A percentile compares a stretch with the other conserved stretches of the same genome.
Evolutionary conservation across 2,113 vertebrate species (phyloP).

Genomic region (Alaudala cheleensis): DNA sequence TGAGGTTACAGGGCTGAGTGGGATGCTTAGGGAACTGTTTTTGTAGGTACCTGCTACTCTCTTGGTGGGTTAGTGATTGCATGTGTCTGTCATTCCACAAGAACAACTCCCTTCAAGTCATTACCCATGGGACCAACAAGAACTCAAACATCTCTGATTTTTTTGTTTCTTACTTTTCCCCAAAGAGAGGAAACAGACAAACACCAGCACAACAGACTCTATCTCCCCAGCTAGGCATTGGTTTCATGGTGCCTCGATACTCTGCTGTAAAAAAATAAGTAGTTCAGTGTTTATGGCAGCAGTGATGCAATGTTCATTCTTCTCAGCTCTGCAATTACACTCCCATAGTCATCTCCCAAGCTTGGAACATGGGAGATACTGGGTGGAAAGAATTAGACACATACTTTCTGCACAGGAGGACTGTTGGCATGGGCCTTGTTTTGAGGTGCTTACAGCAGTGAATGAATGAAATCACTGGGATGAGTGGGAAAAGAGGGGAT

Average conservation of each 20-base stretch:
- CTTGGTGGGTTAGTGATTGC: neutral
- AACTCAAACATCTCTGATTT: neutral
- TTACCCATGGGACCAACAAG: neutral
- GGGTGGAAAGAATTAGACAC: neutral
- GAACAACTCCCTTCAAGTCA: neutral
- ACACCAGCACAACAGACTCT: neutral
- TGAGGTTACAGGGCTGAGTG: neutral
- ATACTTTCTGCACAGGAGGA: neutral
- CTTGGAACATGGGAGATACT: slow-evolving; percentile 16
- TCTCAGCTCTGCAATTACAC: slow-evolving; percentile 18
- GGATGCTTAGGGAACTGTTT: neutral
- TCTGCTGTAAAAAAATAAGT: neutral
- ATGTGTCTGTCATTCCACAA: neutral
- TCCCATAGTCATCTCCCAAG: neutral
- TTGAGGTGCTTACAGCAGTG: neutral
- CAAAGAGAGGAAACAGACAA: neutral
- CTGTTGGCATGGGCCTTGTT: neutral
- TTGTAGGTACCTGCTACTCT: neutral
- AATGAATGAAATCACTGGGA: neutral
- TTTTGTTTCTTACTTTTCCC: neutral
- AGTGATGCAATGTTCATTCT: slow-evolving; percentile 43
- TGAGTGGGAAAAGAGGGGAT: neutral
- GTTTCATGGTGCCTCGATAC: neutral
- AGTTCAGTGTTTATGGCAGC: neutral
- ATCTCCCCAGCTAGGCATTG: neutral